Percentiles rank a stretch among this genome's conserved stretches.
phyloP scores from a whole-genome alignment of 2,888 invertebrate species.

The Saturnia pavonia region DNA sequence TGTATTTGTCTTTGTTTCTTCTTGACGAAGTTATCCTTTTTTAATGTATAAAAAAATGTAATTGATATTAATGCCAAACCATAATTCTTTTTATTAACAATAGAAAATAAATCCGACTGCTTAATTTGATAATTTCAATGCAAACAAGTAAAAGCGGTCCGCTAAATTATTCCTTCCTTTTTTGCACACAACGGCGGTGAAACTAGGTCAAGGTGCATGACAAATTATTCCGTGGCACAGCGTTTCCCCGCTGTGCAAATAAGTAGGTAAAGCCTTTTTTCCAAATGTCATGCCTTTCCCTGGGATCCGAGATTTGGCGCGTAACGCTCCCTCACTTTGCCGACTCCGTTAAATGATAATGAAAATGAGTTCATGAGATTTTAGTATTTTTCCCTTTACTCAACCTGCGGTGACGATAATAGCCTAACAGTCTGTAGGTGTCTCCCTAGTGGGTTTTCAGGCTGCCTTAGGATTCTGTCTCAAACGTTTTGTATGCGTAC shows the following conservation, averaged over 20 bases:
- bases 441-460: background rate
- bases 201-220: constrained; percentile 64
- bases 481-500: background rate
- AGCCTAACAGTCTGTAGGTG: constrained; percentile 17
- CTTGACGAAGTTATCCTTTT: background rate
- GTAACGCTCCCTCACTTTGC: constrained; percentile 31
- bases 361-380: constrained; percentile 29
- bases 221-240: constrained; percentile 58
- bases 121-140: constrained; percentile 43
- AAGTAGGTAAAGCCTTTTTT: constrained; percentile 60
- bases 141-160: constrained; percentile 40
- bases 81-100: constrained; percentile 26
- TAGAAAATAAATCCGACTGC: constrained; percentile 32
- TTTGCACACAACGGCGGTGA: constrained; percentile 31
- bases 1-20: background rate
- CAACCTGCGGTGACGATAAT: constrained; percentile 14
- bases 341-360: constrained; percentile 34
- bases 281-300: constrained; percentile 52
- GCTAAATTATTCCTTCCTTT: constrained; percentile 48
- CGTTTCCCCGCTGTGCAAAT: constrained; percentile 54
- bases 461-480: background rate
- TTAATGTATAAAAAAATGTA: background rate
- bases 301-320: constrained; percentile 37
- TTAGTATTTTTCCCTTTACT: constrained; percentile 22
- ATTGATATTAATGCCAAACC: background rate